Conservation (phyloP, 2,888 invertebrate species). For the Stramonita haemastoma region DNA sequence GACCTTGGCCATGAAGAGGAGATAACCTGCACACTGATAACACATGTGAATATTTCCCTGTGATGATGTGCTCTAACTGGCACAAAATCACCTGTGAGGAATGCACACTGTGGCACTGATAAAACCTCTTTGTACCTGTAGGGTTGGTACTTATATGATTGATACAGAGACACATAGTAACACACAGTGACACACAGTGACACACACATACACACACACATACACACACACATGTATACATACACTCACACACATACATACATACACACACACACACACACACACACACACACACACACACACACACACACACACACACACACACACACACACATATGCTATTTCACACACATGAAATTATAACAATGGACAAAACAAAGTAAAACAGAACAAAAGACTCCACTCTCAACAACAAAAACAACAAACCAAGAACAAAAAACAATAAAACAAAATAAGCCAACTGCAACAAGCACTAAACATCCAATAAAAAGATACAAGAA, state of each 20-base stretch:
- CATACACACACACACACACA: conserved; percentile 1
- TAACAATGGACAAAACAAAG: too few relatives aligned
- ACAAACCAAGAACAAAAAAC: neutral
- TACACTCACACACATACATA: conserved; percentile 29
- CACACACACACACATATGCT: neutral
- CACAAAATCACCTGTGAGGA: too few relatives aligned
- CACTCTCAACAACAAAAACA: neutral
- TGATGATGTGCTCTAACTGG: too few relatives aligned
- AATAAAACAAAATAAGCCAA: neutral
- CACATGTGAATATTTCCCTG: too few relatives aligned
- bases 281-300: neutral
- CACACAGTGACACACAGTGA: too few relatives aligned
- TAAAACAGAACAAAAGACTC: too few relatives aligned
- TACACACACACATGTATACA: neutral
- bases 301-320: neutral
- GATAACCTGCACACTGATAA: too few relatives aligned
- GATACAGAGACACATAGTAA: too few relatives aligned
- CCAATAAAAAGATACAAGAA: neutral
- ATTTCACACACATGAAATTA: neutral
- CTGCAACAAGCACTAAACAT: neutral
- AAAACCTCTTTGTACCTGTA: too few relatives aligned
- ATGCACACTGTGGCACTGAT: too few relatives aligned
- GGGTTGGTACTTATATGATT: too few relatives aligned
- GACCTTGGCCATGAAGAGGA: too few relatives aligned
- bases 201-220: neutral